A percentile compares a stretch with the other conserved stretches of the same genome.
Evolutionary conservation across 1,140 invertebrate genomes (phyloP).

Genomic region (Kradibia gibbosae): DNA sequence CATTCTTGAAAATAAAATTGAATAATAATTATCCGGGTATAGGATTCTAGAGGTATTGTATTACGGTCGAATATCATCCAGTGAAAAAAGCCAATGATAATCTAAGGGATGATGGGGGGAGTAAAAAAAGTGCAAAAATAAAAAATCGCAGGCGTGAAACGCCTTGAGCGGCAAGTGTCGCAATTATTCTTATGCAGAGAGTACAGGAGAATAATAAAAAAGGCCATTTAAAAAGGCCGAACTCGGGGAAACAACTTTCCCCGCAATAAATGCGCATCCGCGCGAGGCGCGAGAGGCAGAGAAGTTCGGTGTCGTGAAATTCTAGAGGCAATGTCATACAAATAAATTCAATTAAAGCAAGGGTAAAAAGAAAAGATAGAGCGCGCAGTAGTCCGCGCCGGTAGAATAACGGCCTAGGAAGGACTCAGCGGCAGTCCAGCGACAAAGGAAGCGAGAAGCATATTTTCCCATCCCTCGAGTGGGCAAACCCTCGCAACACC

Average conservation of each 20-base stretch:
- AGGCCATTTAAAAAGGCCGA: background rate
- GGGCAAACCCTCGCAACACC: constrained; percentile 35
- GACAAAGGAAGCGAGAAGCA: no score
- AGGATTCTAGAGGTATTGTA: background rate
- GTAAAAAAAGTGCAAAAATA: background rate
- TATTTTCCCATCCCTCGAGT: constrained; percentile 27
- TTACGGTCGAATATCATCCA: background rate
- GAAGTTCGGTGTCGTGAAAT: background rate
- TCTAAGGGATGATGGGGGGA: background rate
- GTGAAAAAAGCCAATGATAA: background rate
- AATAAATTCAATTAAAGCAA: constrained; percentile 28
- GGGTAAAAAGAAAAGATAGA: constrained; percentile 9
- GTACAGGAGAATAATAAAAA: background rate
- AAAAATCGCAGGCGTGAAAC: background rate
- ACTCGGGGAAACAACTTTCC: background rate
- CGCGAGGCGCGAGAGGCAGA: background rate
- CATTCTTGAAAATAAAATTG: background rate
- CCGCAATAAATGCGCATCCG: background rate
- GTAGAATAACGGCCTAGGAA: background rate
- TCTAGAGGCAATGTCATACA: background rate
- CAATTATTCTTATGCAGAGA: background rate
- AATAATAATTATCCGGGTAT: background rate
- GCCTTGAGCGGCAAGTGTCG: background rate
- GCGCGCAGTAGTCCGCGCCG: background rate
- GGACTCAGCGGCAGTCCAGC: background rate